These are phyloP conservation scores for Lepilemur septentrionalis DNA, from an alignment of 2,797 vertebrate genomes.

Conservation along the genomic window DNA sequence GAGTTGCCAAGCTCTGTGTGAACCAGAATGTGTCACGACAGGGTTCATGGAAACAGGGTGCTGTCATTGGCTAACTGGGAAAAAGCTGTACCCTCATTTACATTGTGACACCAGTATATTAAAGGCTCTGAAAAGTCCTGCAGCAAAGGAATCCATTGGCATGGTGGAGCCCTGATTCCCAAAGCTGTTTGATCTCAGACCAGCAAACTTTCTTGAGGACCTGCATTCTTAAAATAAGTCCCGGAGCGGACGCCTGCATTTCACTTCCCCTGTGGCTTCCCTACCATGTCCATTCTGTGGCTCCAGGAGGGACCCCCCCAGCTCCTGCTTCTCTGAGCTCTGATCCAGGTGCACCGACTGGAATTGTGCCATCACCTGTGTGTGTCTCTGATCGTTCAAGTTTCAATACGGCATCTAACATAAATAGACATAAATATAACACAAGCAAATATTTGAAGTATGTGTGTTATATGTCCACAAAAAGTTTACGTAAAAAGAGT, in stretches of 20 bases:
- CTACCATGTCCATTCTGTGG: not conserved
- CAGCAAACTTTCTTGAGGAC: not conserved
- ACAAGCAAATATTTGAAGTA: not conserved
- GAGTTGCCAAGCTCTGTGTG: not conserved
- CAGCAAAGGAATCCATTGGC: not conserved
- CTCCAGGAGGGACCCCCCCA: not conserved
- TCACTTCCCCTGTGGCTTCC: no score
- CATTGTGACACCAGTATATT: not conserved
- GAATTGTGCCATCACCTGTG: not conserved
- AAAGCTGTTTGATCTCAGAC: not conserved
- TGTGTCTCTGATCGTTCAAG: not conserved
- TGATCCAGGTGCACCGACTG: not conserved
- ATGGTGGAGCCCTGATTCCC: not conserved
- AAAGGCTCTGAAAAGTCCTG: not conserved
- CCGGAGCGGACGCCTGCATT: not conserved
- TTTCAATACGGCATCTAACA: not conserved
- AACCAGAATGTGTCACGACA: no score
- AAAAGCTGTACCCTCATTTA: no score
- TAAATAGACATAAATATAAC: not conserved
- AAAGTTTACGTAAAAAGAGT: not conserved
- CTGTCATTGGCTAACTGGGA: not conserved
- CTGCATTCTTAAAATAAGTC: not conserved
- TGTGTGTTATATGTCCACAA: not conserved
- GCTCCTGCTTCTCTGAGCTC: not conserved
- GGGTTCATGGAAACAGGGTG: not conserved